Evolutionary conservation across 1,140 invertebrate species (phyloP), one percentile per base, ranked within the genome.

Genomic region (Sarcophaga peregrina): DNA sequence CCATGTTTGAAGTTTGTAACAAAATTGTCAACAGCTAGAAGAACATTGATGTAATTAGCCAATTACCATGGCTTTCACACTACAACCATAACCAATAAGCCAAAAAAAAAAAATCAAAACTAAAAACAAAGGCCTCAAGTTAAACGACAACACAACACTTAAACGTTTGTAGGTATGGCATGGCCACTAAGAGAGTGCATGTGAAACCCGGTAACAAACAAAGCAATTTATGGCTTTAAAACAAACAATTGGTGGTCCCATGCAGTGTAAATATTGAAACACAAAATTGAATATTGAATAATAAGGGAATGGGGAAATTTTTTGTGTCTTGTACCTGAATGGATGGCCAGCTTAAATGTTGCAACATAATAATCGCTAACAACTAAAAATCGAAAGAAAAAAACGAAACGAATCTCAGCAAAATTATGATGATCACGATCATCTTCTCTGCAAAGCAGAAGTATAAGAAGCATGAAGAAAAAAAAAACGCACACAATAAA

Each of bases 41-140:
- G 17, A 78, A 78, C 68, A 68, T 52, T 80, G 54, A 82, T 83
- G 84, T 85, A 82, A 85, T 85, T 85, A 82, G 81, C 50, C 84
- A 84, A 85, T 85, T 85, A 85, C 74, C 83, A 78, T 58, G 62
- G 68, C 83, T 84, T 84, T 83, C 84, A 85, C 84, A 85, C 83
- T 82, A 73, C 25, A 58, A 47, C 45, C 48, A 50, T 62, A 82
- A 50, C 17, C 62, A 37, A 37, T 37, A 37, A 37, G 25, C 25
- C 25, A 37, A 37, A 37, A 37, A 37, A 37, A 37, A 37, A 37
- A 37, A 37, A 37, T 4, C 25, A 37, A 37, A 1, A 37, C 25
- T 2, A 37, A 37, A 1, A 37, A 37, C 25, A 37, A 37, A 37
- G 25, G 25, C 25, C 25, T 37, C 25, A 37, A 37, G 25, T 37